Evolutionary conservation across 2,113 vertebrate species (phyloP).

Genomic region (Bubalus kerabau): DNA sequence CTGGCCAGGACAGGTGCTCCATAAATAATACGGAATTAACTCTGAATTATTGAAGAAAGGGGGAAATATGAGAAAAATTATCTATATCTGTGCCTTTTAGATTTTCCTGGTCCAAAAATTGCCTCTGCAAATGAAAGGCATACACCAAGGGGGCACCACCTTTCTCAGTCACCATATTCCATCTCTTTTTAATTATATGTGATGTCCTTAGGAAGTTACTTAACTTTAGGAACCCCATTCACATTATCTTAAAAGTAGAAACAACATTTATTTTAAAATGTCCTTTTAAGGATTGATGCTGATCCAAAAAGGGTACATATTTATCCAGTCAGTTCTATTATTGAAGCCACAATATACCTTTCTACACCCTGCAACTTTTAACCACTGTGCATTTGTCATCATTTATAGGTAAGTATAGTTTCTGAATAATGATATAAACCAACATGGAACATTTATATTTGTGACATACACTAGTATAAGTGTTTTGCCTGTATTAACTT

Average conservation of each 20-base stretch:
- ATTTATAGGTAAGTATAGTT: background rate
- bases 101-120: background rate
- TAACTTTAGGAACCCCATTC: background rate
- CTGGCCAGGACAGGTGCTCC: background rate
- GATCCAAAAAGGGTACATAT: accelerated
- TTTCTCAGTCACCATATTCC: background rate
- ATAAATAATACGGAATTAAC: background rate
- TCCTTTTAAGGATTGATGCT: background rate
- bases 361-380: background rate
- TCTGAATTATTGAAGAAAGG: background rate
- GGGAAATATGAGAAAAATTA: background rate
- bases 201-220: background rate
- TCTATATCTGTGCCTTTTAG: background rate
- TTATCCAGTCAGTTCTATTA: background rate
- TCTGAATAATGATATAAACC: background rate
- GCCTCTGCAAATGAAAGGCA: background rate
- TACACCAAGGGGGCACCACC: too few relatives aligned
- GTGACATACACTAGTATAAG: background rate
- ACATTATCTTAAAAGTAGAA: background rate
- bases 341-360: background rate
- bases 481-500: background rate
- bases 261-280: background rate
- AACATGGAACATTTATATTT: background rate
- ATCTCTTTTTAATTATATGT: background rate
- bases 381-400: accelerated